These are phyloP conservation scores for Chloroceryle aenea DNA, from an alignment of 2,113 vertebrate species.

Conservation along the genomic window DNA sequence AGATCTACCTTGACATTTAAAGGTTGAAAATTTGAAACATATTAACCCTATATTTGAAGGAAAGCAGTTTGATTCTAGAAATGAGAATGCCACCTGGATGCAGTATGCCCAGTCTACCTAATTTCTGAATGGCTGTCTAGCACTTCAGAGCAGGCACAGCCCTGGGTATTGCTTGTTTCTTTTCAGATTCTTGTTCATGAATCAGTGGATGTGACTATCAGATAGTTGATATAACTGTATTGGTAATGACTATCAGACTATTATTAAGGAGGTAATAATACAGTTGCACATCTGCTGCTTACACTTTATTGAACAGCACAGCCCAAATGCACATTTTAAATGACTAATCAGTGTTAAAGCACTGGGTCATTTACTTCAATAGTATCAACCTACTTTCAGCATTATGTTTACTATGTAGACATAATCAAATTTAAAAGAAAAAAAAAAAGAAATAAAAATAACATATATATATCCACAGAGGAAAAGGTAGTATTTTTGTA, in stretches of 20 bases:
- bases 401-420: not conserved
- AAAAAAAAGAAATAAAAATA: no score
- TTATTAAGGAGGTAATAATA: no score
- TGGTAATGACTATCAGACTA: not conserved
- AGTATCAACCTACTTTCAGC: not conserved
- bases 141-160: not conserved
- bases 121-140: not conserved
- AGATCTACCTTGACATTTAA: not conserved
- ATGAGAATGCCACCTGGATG: not conserved
- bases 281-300: not conserved
- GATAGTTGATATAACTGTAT: not conserved
- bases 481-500: not conserved
- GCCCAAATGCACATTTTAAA: not conserved
- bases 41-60: not conserved
- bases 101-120: not conserved
- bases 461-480: not conserved
- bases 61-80: not conserved
- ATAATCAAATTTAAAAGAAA: not conserved
- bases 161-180: not conserved
- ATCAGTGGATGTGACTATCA: not conserved
- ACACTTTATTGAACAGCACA: not conserved
- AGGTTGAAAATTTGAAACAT: not conserved
- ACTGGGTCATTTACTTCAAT: not conserved
- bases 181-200: not conserved
- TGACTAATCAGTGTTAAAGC: not conserved